Evolutionary conservation across 2,113 vertebrate genomes (phyloP).

Genomic region (Calcarius ornatus): DNA sequence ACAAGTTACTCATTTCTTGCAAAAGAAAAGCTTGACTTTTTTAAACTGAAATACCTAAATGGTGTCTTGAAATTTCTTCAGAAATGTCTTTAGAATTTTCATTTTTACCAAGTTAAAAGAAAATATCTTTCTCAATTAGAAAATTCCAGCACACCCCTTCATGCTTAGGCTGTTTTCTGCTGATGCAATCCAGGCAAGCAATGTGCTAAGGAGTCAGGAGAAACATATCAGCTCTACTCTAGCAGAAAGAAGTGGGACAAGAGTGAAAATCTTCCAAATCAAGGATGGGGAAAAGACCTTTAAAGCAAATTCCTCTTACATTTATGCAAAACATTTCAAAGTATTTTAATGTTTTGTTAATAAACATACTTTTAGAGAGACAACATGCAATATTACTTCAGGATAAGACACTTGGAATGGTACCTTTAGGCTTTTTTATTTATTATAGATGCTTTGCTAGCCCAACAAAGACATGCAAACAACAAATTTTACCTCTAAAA

Average conservation of each 20-base stretch:
- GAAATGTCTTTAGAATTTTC: neutral
- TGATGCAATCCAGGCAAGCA: slow-evolving; percentile 22
- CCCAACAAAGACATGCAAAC: neutral
- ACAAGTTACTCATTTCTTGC: neutral
- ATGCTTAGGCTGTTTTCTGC: neutral
- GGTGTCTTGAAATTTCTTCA: neutral
- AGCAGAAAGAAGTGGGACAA: neutral
- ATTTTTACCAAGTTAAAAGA: neutral
- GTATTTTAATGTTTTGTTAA: neutral
- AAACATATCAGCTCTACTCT: neutral
- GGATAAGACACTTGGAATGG: neutral
- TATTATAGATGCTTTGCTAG: neutral
- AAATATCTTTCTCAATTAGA: neutral
- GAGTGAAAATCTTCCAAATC: neutral
- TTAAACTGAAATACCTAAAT: neutral
- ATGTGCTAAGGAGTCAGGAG: neutral
- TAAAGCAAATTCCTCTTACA: neutral
- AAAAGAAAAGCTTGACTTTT: neutral
- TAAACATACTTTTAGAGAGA: neutral
- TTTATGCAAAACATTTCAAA: neutral
- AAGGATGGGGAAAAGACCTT: neutral
- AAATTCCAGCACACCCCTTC: neutral
- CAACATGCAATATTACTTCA: neutral
- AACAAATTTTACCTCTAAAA: neutral
- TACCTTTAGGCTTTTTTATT: neutral